phyloP scores from a whole-genome alignment of 2,888 invertebrate genomes.

The Dicyrtomina minuta region DNA sequence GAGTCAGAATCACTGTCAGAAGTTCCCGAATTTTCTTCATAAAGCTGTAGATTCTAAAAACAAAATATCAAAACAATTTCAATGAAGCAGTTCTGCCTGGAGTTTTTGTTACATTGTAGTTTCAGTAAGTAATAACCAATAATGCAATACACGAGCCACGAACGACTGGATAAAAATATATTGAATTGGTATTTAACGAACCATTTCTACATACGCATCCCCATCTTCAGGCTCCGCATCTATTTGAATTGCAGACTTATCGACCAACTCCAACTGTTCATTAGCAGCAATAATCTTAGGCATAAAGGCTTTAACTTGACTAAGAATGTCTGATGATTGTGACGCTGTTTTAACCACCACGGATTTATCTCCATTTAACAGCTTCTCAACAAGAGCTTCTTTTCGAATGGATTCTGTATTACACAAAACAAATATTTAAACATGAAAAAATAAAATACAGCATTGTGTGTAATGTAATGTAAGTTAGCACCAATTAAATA shows the following conservation, averaged over 20 bases:
- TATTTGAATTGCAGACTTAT: constrained; percentile 22
- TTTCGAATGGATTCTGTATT: constrained; percentile 23
- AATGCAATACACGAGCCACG: too few species aligned
- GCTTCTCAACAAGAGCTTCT: constrained; percentile 29
- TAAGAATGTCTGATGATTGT: constrained; percentile 24
- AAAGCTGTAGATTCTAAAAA: constrained; percentile 27
- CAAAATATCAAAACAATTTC: constrained; percentile 25
- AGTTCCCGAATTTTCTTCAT: constrained; percentile 29
- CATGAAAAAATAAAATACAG: too few species aligned
- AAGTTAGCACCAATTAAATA: background rate
- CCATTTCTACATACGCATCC: constrained; percentile 38
- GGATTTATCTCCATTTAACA: constrained; percentile 17
- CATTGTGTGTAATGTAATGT: too few species aligned
- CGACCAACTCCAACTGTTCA: constrained; percentile 22
- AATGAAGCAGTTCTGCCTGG: constrained; percentile 30
- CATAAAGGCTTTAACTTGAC: constrained; percentile 35
- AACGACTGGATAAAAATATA: too few species aligned
- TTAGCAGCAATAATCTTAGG: constrained; percentile 33
- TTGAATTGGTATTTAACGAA: background rate
- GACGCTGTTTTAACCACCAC: background rate
- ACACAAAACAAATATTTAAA: background rate
- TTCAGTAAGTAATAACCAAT: too few species aligned
- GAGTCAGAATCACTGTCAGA: constrained; percentile 32
- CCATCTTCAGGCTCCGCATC: constrained; percentile 29
- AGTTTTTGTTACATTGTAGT: too few species aligned